Evolutionary conservation across 2,797 vertebrate genomes (phyloP).

Genomic region (Sebastes itinus): DNA sequence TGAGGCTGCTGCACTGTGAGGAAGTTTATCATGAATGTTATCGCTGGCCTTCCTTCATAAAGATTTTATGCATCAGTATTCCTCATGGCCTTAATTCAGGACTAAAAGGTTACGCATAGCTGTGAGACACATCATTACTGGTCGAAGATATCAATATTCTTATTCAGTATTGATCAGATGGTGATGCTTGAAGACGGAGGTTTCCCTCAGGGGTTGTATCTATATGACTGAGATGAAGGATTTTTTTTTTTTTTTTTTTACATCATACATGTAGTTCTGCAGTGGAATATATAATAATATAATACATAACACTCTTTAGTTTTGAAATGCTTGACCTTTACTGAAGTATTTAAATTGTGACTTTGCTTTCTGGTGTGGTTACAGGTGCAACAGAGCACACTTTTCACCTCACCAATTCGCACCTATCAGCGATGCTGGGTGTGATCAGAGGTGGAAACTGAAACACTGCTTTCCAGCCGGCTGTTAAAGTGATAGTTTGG

Average conservation of each 20-base stretch:
- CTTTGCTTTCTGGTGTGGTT: background rate
- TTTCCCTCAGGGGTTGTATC: background rate
- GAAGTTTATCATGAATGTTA: constrained; percentile 3
- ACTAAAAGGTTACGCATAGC: constrained; percentile 14
- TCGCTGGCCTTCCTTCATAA: background rate
- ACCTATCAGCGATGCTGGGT: background rate
- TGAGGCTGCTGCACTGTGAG: background rate
- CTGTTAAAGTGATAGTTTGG: background rate
- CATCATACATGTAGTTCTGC: background rate
- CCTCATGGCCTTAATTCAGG: background rate
- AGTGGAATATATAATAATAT: background rate
- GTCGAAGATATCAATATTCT: constrained; percentile 6
- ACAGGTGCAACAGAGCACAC: background rate
- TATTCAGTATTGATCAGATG: constrained; percentile 17
- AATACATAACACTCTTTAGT: background rate
- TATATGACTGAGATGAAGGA: background rate
- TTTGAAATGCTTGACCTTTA: background rate
- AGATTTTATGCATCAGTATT: background rate
- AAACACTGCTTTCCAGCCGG: background rate
- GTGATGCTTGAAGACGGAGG: background rate
- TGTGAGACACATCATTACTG: constrained; percentile 11
- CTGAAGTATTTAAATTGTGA: background rate
- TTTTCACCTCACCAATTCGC: background rate
- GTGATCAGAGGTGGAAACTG: background rate
- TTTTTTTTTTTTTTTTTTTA: background rate